Evolutionary conservation across 2,113 vertebrate species (phyloP), one percentile per base, ranked within the genome.

Genomic region (Pogona vitticeps): DNA sequence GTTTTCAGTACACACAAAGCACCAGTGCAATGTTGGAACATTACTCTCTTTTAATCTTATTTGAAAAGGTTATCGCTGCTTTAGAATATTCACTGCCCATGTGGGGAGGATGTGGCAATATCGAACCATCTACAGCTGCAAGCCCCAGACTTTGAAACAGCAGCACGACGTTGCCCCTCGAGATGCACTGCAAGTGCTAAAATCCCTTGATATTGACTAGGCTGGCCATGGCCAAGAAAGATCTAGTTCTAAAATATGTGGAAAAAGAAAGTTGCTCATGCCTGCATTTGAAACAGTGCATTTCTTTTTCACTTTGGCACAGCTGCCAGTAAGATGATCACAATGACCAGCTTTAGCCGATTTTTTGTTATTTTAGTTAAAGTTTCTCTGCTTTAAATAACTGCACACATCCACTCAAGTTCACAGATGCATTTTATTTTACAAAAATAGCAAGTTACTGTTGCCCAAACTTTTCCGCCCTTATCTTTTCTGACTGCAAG

Each of bases 401-500:
- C n/a, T 13, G 40, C 71, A 81, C 59, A 75, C 67, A 23, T 40
- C 28, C 36, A 76, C 42, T 59, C 78, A 81, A 75, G 40, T 46
- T 33, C 67, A 61, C 80, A 23, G 15, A 72, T 86, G 58, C 59
- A 3, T 81, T 86, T 86, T 86, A 86, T 81, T 84, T 76, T 86
- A 79, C 59, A 86, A 46, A 46, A 73, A 7, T 36, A 26, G 6
- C 42, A 77, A 68, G 26, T 56, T 6, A 17, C 12, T 56, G 17
- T 67, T 15, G 7, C 46, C 33, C 38, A 63, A 63, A 76, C 31
- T 67, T 79, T 23, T 52, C n/a, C 56, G 59, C 23, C 70, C 61
- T 38, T 20, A 75, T 12, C 13, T 7, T 68, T 86, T 67, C 40
- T 52, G 31, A 81, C 17, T 20, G 14, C n/a, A 73, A 81, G 59